Percentiles rank a stretch among this genome's conserved stretches.
Evolutionary conservation across 2,797 vertebrate genomes (phyloP).

Genomic region (Myotis daubentonii): DNA sequence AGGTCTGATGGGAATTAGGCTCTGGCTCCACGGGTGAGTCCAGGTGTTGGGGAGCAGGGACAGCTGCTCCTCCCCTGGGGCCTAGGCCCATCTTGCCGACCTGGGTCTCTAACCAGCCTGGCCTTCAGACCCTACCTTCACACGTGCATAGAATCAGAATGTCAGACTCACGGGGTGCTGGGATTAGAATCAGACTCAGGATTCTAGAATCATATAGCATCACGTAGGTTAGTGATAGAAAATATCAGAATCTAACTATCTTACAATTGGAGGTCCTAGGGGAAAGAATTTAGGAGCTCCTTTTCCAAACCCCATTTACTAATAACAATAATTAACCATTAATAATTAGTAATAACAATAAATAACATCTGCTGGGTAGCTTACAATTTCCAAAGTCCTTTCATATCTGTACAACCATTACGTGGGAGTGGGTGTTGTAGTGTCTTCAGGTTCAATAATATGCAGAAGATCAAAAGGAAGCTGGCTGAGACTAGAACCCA

Average conservation of each 20-base stretch:
- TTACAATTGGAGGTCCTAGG: not conserved
- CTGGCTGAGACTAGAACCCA: not conserved
- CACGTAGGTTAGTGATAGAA: constrained; percentile 29
- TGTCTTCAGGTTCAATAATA: not conserved
- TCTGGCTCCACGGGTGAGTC: not conserved
- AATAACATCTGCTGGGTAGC: constrained; percentile 20
- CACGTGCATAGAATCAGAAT: constrained; percentile 2
- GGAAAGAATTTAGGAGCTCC: not conserved
- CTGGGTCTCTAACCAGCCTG: not conserved
- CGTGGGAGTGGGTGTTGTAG: not conserved
- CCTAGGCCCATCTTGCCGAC: not conserved
- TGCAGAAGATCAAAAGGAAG: not conserved
- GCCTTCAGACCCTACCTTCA: not conserved
- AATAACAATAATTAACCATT: constrained; percentile 25
- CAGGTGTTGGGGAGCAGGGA: not conserved
- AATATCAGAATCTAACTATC: constrained; percentile 29
- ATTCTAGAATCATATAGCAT: not conserved
- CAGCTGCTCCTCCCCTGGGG: not conserved
- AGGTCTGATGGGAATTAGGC: not conserved
- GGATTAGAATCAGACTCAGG: not conserved
- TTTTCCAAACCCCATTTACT: constrained; percentile 13
- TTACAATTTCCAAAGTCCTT: not conserved
- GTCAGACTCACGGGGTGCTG: not conserved
- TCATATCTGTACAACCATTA: not conserved
- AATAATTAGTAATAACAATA: not conserved